Base-by-base conservation (phyloP, 37 sponge, comb jelly and placozoan genomes). In the Sycon ciliatum region DNA sequence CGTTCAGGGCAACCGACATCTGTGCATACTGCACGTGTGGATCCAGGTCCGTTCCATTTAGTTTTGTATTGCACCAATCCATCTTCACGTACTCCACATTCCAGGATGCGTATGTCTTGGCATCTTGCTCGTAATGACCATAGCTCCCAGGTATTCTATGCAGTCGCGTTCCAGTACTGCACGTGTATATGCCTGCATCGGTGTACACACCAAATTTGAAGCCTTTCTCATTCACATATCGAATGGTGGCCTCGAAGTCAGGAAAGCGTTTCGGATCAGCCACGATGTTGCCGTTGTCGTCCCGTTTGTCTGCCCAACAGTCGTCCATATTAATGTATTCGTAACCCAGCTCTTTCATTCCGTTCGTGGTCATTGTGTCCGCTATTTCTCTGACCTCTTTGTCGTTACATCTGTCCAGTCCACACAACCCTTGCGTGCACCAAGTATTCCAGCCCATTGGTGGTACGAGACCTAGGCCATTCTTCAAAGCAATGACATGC, bases 391-490 rank as follows among this genome's bases (percentile, higher is more conserved):
- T 22, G 31, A 60, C 63, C 63, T 60, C 63, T 18, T 60, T n/a
- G 26, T 11, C 11, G 7, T 11, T 22, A 24, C 63, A 60, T 24
- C 63, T 22, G 63, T 60, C 63, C 7, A 11, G 63, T 22, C 63
- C 86, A 57, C 39, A 88, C 89, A 31, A 62, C 35, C 85, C 85
- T 13, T 74, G 74, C 5, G 89, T 84, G 60, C 89, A 88, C 89
- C 89, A 88, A 2, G 89, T 88, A 62, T 88, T 88, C 89, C 89
- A 88, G 0, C 89, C 84, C 89, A 88, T 88, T 0, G 89, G 82
- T 7, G 89, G 89, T 22, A 72, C 76, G 7, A 80, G 67, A 31
- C 76, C 89, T 31, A 75, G n/a, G n/a, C n/a, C n/a, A n/a, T n/a
- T n/a, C n/a, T n/a, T n/a, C n/a, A n/a, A n/a, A n/a, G n/a, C n/a